Evolutionary conservation across 92 coral and sea anemone species (phyloP), one percentile per base, ranked within the genome.

Genomic region (Ricordea florida): DNA sequence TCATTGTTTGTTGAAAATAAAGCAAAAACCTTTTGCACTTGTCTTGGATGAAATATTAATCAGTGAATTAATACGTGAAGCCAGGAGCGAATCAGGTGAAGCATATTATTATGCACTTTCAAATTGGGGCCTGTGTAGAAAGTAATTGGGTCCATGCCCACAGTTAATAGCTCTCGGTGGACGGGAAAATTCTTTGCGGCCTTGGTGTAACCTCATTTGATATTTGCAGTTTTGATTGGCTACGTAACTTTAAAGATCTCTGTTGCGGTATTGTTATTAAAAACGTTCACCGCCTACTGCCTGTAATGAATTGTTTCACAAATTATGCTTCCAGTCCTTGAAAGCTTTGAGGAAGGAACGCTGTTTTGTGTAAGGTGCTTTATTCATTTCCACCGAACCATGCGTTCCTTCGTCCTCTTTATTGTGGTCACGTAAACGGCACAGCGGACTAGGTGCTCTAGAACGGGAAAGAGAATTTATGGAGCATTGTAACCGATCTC

Each of bases 51-150:
- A n/a, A n/a, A n/a, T n/a, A n/a, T n/a, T n/a, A n/a, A n/a, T n/a
- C n/a, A n/a, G n/a, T n/a, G n/a, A n/a, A n/a, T n/a, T n/a, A n/a
- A n/a, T n/a, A n/a, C n/a, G n/a, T n/a, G n/a, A 15, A 43, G 21
- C 13, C 26, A 17, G n/a, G 17, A 5, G 7, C 2, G 23, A 35
- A 26, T 26, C 34, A 27, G 25, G 70, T 43, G 29, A 63, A 16
- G 18, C 15, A 53, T 35, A 24, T 35, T 15, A 35, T 56, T 50
- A 41, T 53, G 57, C 42, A 51, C 53, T 37, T 70, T 70, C 30
- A 70, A 70, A 70, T 53, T 70, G 41, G 13, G 53, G 50, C 25
- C 66, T 3, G 65, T 41, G 32, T 14, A 40, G 29, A 37, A 17
- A 53, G 52, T 43, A 70, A 55, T 55, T 53, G 77, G 50, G 38